These are phyloP conservation scores for Toxostoma redivivum DNA, from an alignment of 2,113 vertebrate species.

Conservation along the genomic window DNA sequence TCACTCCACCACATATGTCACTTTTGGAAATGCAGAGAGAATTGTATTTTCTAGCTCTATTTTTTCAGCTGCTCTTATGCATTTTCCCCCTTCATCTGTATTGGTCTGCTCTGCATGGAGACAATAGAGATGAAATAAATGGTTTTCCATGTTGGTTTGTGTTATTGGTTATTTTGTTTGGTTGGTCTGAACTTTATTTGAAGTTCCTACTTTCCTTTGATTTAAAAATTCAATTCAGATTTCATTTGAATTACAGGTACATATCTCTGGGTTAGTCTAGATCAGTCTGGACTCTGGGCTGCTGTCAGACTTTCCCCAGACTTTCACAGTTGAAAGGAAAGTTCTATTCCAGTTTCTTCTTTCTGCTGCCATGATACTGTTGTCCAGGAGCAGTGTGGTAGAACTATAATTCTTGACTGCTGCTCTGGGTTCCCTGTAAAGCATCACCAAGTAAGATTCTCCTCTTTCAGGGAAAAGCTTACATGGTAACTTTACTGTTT, in stretches of 20 bases:
- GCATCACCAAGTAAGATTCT: neutral
- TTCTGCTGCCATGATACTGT: neutral
- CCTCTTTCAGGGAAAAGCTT: neutral
- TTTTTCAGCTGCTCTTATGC: constrained; percentile 56
- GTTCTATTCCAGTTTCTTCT: neutral
- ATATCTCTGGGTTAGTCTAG: neutral
- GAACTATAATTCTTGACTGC: neutral
- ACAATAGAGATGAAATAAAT: constrained; percentile 69
- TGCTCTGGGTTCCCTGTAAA: neutral
- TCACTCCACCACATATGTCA: constrained; percentile 24
- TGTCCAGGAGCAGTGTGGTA: neutral
- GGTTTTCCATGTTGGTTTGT: neutral
- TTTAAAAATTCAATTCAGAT: neutral
- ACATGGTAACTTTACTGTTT: neutral
- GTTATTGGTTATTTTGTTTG: neutral
- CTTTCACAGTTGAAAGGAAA: neutral
- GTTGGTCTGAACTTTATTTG: neutral
- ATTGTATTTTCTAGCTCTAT: constrained; percentile 59
- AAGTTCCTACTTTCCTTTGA: neutral
- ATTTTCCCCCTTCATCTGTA: constrained; percentile 58
- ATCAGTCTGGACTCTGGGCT: neutral
- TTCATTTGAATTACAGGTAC: neutral
- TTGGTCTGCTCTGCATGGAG: constrained; percentile 55
- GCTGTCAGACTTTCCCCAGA: neutral
- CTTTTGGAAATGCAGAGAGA: constrained; percentile 59